These are phyloP conservation scores for Cyrtorhinus lividipennis DNA, from an alignment of 1,140 invertebrate genomes.

Conservation along the genomic window DNA sequence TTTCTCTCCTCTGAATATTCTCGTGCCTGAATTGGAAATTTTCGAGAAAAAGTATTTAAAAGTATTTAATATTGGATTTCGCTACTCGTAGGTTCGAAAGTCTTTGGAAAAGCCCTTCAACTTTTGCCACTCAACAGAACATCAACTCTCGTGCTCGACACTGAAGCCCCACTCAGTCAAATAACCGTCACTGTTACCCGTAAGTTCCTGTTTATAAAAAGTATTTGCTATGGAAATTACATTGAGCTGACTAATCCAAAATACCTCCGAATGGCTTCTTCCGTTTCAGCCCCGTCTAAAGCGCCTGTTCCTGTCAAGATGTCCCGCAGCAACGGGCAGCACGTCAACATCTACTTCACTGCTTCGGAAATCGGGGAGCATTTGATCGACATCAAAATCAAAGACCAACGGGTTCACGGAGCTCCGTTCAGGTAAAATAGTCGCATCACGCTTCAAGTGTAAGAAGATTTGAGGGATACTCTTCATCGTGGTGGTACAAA, in stretches of 20 bases:
- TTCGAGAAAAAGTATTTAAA: no score
- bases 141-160: slow-evolving; percentile 44
- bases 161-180: slow-evolving; percentile 32
- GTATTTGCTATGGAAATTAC: slow-evolving; percentile 1
- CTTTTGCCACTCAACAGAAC: slow-evolving; percentile 44
- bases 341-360: slow-evolving; percentile 38
- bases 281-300: slow-evolving; percentile 26
- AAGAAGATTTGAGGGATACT: no score
- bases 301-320: slow-evolving; percentile 25
- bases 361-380: slow-evolving; percentile 55
- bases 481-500: no score
- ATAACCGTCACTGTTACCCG: slow-evolving; percentile 39
- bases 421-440: slow-evolving; percentile 42
- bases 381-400: slow-evolving; percentile 45
- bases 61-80: no score
- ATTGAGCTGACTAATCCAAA: not conserved
- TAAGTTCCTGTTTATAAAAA: slow-evolving; percentile 25
- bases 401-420: slow-evolving; percentile 43
- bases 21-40: not conserved
- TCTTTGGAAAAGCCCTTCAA: slow-evolving; percentile 49
- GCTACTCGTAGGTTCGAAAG: slow-evolving; percentile 28
- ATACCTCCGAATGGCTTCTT: no score
- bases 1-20: not conserved
- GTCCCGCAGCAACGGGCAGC: slow-evolving; percentile 26
- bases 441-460: not conserved